Base-by-base conservation (phyloP, 2,888 invertebrate species). In the Hesperia comma region DNA sequence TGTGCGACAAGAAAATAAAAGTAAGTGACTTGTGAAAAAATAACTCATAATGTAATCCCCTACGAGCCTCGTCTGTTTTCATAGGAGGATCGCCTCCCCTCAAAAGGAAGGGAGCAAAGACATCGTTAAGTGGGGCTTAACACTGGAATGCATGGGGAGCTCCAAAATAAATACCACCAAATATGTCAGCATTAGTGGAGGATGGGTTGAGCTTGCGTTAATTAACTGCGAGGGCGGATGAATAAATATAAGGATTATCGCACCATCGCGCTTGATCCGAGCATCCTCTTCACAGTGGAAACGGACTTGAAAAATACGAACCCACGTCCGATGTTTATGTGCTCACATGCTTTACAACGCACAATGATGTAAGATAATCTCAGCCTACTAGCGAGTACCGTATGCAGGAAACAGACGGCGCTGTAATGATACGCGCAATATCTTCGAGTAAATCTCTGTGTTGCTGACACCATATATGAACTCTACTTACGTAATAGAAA, bases 191-290 rank as follows among this genome's bases (percentile, higher is more conserved):
- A 66, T 66, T 71, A 76, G 70, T 72, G 67, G 76, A 76, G 80
- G 81, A 79, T 79, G 79, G 80, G 72, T 75, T 69, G 75, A 75
- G 74, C 74, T 77, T 60, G 80, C 81, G 79, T 79, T 88, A 87
- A 89, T 89, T 86, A 86, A 80, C 77, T 77, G 72, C 75, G 78
- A 71, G 75, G 77, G 74, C 68, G 81, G 83, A 83, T 79, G 82
- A 83, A 88, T 88, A 90, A 90, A 91, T 88, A 86, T 86, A 79
- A 75, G 84, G 86, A 88, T 90, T 88, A 91, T 88, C 87, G 76
- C 74, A 78, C 79, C 81, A 90, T 90, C 88, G 83, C 79, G 74
- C 77, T 78, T 32, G 80, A 83, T 80, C 76, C 75, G 26, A 40
- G 68, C 70, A 72, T 71, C 70, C 69, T 54, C 54, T 49, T 57